Percentiles rank a stretch among this genome's conserved stretches.
phyloP scores from a whole-genome alignment of 1,140 invertebrate species.

The Drosophila azteca region DNA sequence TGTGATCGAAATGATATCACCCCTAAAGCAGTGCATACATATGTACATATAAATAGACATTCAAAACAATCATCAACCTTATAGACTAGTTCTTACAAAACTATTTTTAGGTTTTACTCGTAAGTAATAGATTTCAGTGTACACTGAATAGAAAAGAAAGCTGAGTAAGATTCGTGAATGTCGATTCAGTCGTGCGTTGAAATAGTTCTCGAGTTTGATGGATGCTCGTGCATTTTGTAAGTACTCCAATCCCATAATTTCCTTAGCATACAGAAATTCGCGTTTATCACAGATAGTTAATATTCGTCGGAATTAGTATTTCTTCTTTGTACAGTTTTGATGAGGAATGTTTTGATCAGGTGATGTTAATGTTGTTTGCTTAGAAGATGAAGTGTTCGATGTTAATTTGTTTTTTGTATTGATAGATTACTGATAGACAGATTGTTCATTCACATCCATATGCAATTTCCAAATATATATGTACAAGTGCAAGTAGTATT shows the following conservation, averaged over 20 bases:
- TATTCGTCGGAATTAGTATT: conserved; percentile 6
- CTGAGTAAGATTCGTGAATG: conserved; percentile 2
- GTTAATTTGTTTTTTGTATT: conserved; percentile 16
- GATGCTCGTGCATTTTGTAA: conserved; percentile 17
- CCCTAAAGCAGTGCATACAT: too few relatives aligned
- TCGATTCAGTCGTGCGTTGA: conserved; percentile 1
- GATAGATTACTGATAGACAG: too few relatives aligned
- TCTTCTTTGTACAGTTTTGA: conserved; percentile 29
- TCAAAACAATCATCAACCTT: too few relatives aligned
- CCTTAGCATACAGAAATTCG: conserved; percentile 12
- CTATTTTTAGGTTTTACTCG: too few relatives aligned
- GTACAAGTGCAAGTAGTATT: background rate
- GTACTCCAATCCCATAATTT: background rate
- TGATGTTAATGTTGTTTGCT: background rate
- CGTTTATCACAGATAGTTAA: conserved; percentile 34
- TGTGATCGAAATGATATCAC: too few relatives aligned
- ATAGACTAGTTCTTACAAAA: too few relatives aligned
- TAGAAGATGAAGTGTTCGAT: background rate
- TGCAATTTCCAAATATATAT: conserved; percentile 28
- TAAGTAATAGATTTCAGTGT: too few relatives aligned
- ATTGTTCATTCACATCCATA: conserved; percentile 19
- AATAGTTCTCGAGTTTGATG: background rate
- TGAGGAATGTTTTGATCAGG: conserved; percentile 5
- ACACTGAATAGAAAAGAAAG: too few relatives aligned
- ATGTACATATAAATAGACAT: too few relatives aligned